Percentiles rank a stretch among this genome's conserved stretches.
Evolutionary conservation across 2,113 vertebrate genomes (phyloP).

Genomic region (Brienomyrus brachyistius): DNA sequence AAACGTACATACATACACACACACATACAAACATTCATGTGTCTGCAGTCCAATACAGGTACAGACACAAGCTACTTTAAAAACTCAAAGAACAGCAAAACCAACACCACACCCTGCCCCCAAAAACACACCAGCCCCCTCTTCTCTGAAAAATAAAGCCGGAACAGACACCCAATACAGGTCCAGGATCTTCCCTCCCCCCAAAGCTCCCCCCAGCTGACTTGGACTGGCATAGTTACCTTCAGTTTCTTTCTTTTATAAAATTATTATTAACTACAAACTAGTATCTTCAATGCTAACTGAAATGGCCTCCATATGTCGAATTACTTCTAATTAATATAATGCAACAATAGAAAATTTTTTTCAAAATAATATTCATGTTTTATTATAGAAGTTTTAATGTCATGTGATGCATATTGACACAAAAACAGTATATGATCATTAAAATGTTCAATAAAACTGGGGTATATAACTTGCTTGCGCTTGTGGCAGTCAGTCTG

Average conservation of each 20-base stretch:
- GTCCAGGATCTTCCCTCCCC: background rate
- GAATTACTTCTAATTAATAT: background rate
- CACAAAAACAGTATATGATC: background rate
- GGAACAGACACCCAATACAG: background rate
- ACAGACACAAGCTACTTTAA: slow-evolving; percentile 27
- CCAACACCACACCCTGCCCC: slow-evolving; percentile 26
- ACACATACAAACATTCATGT: slow-evolving; percentile 12
- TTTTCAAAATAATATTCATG: background rate
- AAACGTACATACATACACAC: too few species aligned
- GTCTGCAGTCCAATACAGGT: slow-evolving; percentile 48
- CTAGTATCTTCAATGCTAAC: background rate
- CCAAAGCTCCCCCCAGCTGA: too few species aligned
- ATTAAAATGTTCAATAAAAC: background rate
- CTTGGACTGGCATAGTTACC: background rate
- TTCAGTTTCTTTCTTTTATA: background rate
- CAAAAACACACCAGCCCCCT: background rate
- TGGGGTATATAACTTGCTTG: background rate
- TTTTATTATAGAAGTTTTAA: background rate
- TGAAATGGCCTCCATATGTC: background rate
- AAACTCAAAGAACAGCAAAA: slow-evolving; percentile 48
- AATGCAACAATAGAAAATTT: background rate
- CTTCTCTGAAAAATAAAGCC: background rate
- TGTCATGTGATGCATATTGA: background rate
- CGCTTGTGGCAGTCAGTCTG: background rate
- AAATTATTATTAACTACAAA: background rate